These are phyloP conservation scores for Lepidiolamprologus cunningtoni DNA, from an alignment of 2,113 vertebrate species.

Conservation along the genomic window DNA sequence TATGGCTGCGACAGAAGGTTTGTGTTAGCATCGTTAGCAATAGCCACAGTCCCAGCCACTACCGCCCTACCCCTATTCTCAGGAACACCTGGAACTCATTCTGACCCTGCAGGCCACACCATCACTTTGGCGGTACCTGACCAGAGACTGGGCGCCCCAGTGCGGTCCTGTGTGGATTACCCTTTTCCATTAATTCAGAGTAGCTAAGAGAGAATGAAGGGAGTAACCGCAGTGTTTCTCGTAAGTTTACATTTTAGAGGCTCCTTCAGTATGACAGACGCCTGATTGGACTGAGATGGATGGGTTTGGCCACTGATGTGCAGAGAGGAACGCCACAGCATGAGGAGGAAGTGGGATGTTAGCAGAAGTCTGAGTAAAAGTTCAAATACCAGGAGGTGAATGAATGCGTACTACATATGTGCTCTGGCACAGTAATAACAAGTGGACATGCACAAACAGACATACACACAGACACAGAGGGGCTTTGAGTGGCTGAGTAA, in stretches of 20 bases:
- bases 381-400: constrained; percentile 21
- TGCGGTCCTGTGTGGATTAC: background rate
- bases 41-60: constrained; percentile 6
- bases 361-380: constrained; percentile 19
- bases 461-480: background rate
- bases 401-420: constrained; percentile 9
- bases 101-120: constrained; percentile 10
- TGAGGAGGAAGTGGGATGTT: constrained; percentile 13
- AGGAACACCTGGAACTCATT: constrained; percentile 49
- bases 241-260: constrained; percentile 7
- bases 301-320: background rate
- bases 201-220: background rate
- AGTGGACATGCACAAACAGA: background rate
- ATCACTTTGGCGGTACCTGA: background rate
- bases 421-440: background rate
- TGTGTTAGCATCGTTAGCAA: constrained; percentile 56
- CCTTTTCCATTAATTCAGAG: background rate
- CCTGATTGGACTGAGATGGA: background rate
- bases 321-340: background rate
- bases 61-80: background rate
- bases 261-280: background rate
- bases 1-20: constrained; percentile 57
- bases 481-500: background rate
- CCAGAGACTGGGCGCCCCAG: background rate
- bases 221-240: background rate